Conservation (phyloP, 2,797 vertebrate species). For the Pangasius krempfi region DNA sequence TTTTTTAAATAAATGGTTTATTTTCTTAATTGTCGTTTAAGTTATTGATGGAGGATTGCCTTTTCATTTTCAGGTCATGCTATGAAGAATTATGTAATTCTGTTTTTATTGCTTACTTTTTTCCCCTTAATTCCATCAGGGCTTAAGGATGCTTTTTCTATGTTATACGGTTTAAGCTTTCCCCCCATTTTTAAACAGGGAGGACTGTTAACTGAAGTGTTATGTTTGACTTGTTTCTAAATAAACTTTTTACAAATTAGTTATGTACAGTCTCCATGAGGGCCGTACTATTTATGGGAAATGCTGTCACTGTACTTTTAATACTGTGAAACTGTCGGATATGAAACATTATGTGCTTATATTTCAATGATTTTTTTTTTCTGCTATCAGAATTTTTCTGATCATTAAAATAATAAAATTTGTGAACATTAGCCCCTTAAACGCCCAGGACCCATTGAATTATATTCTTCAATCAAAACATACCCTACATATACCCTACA, state of each 20-base stretch:
- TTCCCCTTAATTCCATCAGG: conserved; percentile 78
- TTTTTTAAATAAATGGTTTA: conserved; percentile 61
- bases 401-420: background rate
- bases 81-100: conserved; percentile 82
- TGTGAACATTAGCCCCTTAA: background rate
- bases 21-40: conserved; percentile 81
- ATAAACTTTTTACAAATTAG: conserved; percentile 82
- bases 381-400: background rate
- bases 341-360: background rate
- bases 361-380: background rate
- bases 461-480: background rate
- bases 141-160: conserved; percentile 75
- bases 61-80: conserved; percentile 74
- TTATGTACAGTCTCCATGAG: background rate
- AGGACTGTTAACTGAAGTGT: conserved; percentile 69
- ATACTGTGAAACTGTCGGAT: background rate
- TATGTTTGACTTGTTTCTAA: conserved; percentile 84
- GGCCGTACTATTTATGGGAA: background rate
- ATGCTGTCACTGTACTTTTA: background rate
- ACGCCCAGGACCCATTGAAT: background rate
- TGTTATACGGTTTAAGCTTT: conserved; percentile 68
- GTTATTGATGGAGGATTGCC: conserved; percentile 84
- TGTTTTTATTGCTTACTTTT: conserved; percentile 70
- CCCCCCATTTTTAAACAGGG: conserved; percentile 61
- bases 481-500: background rate